phyloP scores from a whole-genome alignment of 2,113 vertebrate species.

The Podiceps cristatus region DNA sequence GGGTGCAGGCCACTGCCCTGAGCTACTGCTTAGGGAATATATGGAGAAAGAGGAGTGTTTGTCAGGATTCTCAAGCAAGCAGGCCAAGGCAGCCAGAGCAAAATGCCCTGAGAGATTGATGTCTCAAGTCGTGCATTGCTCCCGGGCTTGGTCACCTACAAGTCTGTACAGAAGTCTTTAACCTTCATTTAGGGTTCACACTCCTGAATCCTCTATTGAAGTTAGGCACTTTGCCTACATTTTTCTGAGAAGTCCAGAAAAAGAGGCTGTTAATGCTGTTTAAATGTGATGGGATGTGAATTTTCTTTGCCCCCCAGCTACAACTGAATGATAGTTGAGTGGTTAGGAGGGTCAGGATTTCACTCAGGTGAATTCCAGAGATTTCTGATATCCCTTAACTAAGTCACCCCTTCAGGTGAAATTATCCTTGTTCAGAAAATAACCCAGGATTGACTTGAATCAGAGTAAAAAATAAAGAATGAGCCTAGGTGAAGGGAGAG shows the following conservation, averaged over 20 bases:
- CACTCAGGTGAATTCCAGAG: background rate
- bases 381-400: background rate
- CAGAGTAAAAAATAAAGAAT: background rate
- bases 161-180: background rate
- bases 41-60: background rate
- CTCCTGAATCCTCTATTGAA: background rate
- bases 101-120: background rate
- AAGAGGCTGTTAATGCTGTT: background rate
- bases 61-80: background rate
- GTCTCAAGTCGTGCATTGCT: background rate
- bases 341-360: background rate
- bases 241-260: background rate
- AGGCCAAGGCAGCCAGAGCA: background rate
- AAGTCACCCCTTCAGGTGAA: background rate
- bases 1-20: background rate
- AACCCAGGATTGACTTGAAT: background rate
- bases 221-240: background rate
- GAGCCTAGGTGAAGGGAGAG: background rate
- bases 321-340: background rate
- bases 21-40: background rate
- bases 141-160: background rate
- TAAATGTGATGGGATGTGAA: background rate
- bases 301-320: background rate
- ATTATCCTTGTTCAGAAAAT: background rate
- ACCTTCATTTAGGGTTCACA: background rate